Evolutionary conservation across 2,888 invertebrate species (phyloP), one percentile per base, ranked within the genome.

Genomic region (Gisinianus flammeolus): DNA sequence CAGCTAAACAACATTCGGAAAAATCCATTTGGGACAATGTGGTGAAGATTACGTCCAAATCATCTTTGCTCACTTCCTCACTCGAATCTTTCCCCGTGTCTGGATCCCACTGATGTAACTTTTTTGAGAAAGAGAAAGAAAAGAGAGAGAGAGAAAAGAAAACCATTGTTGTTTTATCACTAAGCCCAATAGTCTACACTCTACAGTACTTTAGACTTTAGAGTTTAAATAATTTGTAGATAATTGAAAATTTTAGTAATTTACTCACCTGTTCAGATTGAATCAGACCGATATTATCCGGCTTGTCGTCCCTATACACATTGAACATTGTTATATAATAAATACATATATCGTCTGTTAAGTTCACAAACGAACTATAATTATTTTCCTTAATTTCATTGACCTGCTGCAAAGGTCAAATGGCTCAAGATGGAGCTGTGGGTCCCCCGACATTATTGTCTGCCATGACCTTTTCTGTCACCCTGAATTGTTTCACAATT

Each of bases 1-100:
- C 70, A 19, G 81, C 84, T 2, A 84, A 79, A 75, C 84, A 84
- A 73, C 84, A 84, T 10, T 83, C 81, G 6, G 82, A 56, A 72
- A 83, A 83, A 52, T 83, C 82, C 22, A 79, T 70, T 19, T 31
- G 35, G 16, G 78, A 70, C 26, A 83, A 44, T 4, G 76, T 71
- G 35, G 80, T 76, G 52, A 82, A 83, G 4, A 83, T 62, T 12
- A 78, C 30, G 3, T 84, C 82, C 56, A 83, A 26, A 0, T 81
- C 80, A 4, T 82, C 81, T 2, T 80, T 75, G 10, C 76, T 52
- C 5, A 80, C 33, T 12, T 26, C 44, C 31, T 83, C 83, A 2
- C 67, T 24, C n/a, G n/a, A n/a, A 19, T 69, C 62, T 16, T 79
- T 79, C 3, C n/a, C 35, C 24, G 24, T 72, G 6, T 56, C 56